Evolutionary conservation across 1,140 invertebrate genomes (phyloP), one percentile per base, ranked within the genome.

Genomic region (Nasonia vitripennis): DNA sequence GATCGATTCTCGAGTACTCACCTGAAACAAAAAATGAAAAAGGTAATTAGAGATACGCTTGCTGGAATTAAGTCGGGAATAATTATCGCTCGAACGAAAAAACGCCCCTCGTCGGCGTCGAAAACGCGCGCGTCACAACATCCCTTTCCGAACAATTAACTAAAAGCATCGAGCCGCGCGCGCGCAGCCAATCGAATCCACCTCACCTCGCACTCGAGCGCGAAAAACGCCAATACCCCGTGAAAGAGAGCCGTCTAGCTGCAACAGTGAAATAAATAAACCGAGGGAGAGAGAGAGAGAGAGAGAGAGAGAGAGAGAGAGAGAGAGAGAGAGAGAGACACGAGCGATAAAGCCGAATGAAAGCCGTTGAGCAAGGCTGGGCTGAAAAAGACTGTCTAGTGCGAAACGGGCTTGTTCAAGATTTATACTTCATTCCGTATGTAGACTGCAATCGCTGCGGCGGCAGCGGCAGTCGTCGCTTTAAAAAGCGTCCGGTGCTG

Each of bases 331-430:
- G 17, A 20, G 27, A 71, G 5, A 27, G 14, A 71, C 70, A 6
- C 27, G 70, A 71, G 9, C 20, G 55, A 62, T 62, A 62, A 62
- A 62, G 55, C 55, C 55, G 55, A 62, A 62, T 62, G 17, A 62
- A 62, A 62, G 55, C 55, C 55, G 20, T 62, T 62, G 55, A 62
- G 55, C 55, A 62, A 62, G 20, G 20, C 55, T 20, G 55, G n/a
- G 55, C 17, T 20, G 55, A 62, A 62, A 62, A 62, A 71, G 70
- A 71, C 31, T 71, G 27, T 11, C 12, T 71, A 7, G 55, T 62
- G 31, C 70, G 70, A 31, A 71, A 34, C 5, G 37, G 74, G 34
- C 74, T 75, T 37, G 74, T 75, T 41, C 75, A 78, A 78, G 75
- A 78, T 78, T 78, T 51, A 78, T 78, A n/a, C 45, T 48, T 55